A percentile compares a stretch with the other conserved stretches of the same genome.
Conservation (phyloP, 2,888 invertebrate genomes). For the Acleris laterana region DNA sequence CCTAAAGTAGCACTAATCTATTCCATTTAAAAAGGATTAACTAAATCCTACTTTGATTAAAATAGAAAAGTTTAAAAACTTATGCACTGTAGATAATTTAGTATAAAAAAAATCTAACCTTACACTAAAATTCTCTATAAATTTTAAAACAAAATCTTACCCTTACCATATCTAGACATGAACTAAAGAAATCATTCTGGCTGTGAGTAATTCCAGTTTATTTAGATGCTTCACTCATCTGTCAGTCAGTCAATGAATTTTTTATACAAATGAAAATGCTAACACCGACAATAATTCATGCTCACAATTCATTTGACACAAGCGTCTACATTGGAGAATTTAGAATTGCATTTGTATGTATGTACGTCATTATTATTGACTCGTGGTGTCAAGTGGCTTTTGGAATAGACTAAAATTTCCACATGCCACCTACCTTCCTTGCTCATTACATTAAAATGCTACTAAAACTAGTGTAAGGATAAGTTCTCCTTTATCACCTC, state of each 20-base stretch:
- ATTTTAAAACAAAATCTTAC: conserved; percentile 63
- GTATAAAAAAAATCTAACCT: conserved; percentile 71
- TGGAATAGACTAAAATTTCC: no score
- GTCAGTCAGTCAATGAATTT: conserved; percentile 46
- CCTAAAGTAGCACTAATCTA: conserved; percentile 70
- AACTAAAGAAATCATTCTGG: conserved; percentile 82
- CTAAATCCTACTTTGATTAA: conserved; percentile 72
- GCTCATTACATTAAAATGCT: background rate
- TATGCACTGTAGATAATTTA: conserved; percentile 82
- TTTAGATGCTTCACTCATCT: conserved; percentile 67
- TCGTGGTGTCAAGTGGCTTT: background rate
- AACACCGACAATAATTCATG: conserved; percentile 66
- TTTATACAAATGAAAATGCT: conserved; percentile 46
- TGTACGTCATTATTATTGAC: background rate
- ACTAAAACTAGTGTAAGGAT: background rate
- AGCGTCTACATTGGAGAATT: conserved; percentile 39
- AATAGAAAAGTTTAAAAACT: conserved; percentile 76
- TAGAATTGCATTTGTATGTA: conserved; percentile 12
- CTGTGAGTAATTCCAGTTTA: conserved; percentile 77
- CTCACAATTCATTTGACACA: conserved; percentile 43
- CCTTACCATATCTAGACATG: conserved; percentile 79
- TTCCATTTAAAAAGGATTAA: conserved; percentile 73
- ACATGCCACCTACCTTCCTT: no score
- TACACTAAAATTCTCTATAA: conserved; percentile 64
- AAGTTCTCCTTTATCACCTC: background rate